These are phyloP conservation scores for Manis javanica DNA, from an alignment of 2,797 vertebrate species.

Conservation along the genomic window DNA sequence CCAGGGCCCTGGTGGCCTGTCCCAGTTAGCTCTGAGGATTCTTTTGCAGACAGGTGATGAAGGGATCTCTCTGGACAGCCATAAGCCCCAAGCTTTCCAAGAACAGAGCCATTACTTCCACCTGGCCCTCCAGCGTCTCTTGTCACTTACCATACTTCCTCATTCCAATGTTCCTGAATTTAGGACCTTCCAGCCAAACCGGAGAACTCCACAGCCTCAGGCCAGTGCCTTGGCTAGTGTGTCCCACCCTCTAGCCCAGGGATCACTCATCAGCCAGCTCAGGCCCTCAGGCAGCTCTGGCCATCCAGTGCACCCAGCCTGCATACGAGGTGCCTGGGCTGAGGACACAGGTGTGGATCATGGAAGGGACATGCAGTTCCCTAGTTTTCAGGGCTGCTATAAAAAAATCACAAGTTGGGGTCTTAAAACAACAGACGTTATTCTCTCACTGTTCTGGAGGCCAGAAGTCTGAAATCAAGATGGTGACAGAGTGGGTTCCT, in stretches of 20 bases:
- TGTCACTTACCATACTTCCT: not conserved
- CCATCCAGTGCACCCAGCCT: not conserved
- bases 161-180: not conserved
- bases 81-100: not conserved
- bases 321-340: not conserved
- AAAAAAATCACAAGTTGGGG: not conserved
- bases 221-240: not conserved
- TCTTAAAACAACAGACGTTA: not conserved
- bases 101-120: not conserved
- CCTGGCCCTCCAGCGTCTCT: not conserved
- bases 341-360: not conserved
- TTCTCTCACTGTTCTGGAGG: not conserved
- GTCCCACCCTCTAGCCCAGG: not conserved
- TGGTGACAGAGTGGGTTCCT: not conserved
- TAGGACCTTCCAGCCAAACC: not conserved
- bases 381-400: not conserved
- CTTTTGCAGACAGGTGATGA: not conserved
- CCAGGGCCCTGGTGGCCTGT: not conserved
- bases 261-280: not conserved
- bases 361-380: rapidly evolving
- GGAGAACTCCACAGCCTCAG: not conserved
- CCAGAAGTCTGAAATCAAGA: not conserved
- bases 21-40: not conserved
- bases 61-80: not conserved
- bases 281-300: not conserved